These are phyloP conservation scores for Larimichthys crocea DNA, from an alignment of 2,113 vertebrate species.

Conservation along the genomic window DNA sequence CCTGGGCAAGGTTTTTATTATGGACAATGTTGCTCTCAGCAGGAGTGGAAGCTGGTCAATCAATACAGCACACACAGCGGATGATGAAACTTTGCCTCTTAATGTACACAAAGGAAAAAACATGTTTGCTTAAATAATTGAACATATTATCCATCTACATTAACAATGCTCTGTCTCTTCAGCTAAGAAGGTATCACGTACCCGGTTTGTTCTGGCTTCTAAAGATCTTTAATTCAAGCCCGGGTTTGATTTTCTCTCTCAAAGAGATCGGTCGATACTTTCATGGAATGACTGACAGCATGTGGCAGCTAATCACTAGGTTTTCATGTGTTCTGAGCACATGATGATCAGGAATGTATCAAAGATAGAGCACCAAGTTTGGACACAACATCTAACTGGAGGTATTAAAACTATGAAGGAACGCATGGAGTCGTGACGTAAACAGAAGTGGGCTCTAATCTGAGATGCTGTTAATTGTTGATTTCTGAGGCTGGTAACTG, in stretches of 20 bases:
- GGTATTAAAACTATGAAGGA: too few relatives aligned
- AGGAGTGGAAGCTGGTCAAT: slow-evolving; percentile 8
- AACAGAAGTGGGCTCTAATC: too few relatives aligned
- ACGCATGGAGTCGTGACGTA: too few relatives aligned
- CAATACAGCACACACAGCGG: slow-evolving; percentile 1
- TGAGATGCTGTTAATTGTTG: too few relatives aligned
- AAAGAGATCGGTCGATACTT: not conserved
- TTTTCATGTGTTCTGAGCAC: not conserved
- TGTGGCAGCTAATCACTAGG: too few relatives aligned
- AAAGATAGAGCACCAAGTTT: not conserved
- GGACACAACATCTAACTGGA: too few relatives aligned
- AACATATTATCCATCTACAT: not conserved
- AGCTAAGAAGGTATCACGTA: not conserved
- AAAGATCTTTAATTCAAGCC: not conserved
- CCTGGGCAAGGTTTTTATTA: slow-evolving; percentile 2
- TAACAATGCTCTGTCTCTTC: not conserved
- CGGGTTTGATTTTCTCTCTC: not conserved
- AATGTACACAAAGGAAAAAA: not conserved
- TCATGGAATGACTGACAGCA: not conserved
- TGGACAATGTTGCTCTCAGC: slow-evolving; percentile 19
- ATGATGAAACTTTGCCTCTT: slow-evolving; percentile 12
- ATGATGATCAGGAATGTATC: not conserved
- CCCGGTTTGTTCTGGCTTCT: not conserved
- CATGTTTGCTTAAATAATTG: not conserved
- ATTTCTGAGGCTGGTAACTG: too few relatives aligned